Base-by-base conservation (phyloP, 2,797 vertebrate species). In the Ceyx erithaca region DNA sequence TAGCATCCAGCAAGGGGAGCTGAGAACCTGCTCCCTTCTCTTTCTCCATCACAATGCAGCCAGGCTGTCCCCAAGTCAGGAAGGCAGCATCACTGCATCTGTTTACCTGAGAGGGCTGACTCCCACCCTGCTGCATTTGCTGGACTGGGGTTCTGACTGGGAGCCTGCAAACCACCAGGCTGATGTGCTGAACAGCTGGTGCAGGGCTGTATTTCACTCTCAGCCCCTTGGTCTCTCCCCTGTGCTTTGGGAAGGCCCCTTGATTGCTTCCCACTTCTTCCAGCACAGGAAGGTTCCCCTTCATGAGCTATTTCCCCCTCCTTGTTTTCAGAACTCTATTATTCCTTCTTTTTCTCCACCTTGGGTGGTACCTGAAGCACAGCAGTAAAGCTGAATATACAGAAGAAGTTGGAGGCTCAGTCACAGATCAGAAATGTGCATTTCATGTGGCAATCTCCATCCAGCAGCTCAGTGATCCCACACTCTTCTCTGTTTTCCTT, bases 1-100 rank as follows among this genome's bases (percentile, higher is more conserved):
- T 82, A 90, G 62, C 86, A 48, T 93, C 94, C 95, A 94, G 93
- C 76, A 80, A 93, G 93, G 90, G 88, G 84, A 96, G 88, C 95
- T 95, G 94, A 83, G 80, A 89, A 87, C 67, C 93, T 82, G 78
- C n/a, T 88, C 26, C 91, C 76, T 62, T 51, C 54, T 52, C 45
- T 70, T 18, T 14, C 26, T 33, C 73, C 3, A 0, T 10, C 26
- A 3, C 54, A 14, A 17, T 12, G 67, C 83, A 17, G 63, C 64
- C 64, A 18, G 76, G 79, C 84, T 54, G 72, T 52, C 58, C 77
- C 79, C 63, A 30, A 3, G 72, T 40, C 9, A 54, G 49, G 63
- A 15, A 21, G 37, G 52, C 48, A 82, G 57, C 80, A 30, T 19
- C 64, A 59, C 54, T 58, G 51, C 40, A 22, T 23, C 57, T 7